Percentiles rank a stretch among this genome's conserved stretches.
Conservation (phyloP, 1,140 invertebrate species). For the Lysiphlebus fabarum region DNA sequence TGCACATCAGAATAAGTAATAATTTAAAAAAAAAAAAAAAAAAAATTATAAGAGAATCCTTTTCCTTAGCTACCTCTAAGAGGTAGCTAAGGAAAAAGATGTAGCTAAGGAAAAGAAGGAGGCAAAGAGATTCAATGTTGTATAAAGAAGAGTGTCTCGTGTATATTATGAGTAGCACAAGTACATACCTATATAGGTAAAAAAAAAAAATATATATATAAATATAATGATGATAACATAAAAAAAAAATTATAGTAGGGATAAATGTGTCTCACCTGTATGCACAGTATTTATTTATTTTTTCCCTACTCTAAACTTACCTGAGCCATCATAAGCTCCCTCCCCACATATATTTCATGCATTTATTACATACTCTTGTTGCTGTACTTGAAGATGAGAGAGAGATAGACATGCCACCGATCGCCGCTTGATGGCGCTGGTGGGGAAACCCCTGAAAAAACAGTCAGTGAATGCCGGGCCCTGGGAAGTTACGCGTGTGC, state of each 20-base stretch:
- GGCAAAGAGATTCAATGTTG: too few relatives aligned
- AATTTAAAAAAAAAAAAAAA: too few relatives aligned
- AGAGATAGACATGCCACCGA: background rate
- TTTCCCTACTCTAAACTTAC: conserved; percentile 35
- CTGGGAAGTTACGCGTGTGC: conserved; percentile 24
- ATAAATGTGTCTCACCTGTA: conserved; percentile 40
- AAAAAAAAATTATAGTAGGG: background rate
- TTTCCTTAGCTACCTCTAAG: too few relatives aligned
- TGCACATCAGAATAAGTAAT: too few relatives aligned
- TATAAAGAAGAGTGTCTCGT: too few relatives aligned
- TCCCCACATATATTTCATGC: background rate
- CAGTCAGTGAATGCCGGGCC: conserved; percentile 29
- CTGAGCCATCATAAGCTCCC: too few relatives aligned
- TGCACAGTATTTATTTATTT: conserved; percentile 33
- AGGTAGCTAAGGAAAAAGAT: too few relatives aligned
- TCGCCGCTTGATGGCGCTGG: conserved; percentile 23
- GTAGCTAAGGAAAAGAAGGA: too few relatives aligned
- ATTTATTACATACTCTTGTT: background rate
- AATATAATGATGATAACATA: background rate
- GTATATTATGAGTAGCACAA: too few relatives aligned
- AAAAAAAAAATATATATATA: background rate
- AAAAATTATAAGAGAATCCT: too few relatives aligned
- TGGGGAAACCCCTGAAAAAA: conserved; percentile 27
- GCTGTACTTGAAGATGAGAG: background rate
- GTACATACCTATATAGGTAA: too few relatives aligned